These are phyloP conservation scores for Hydractinia symbiolongicarpus DNA, from an alignment of 30 jellyfish, hydroid and myxozoan species.

Conservation along the genomic window DNA sequence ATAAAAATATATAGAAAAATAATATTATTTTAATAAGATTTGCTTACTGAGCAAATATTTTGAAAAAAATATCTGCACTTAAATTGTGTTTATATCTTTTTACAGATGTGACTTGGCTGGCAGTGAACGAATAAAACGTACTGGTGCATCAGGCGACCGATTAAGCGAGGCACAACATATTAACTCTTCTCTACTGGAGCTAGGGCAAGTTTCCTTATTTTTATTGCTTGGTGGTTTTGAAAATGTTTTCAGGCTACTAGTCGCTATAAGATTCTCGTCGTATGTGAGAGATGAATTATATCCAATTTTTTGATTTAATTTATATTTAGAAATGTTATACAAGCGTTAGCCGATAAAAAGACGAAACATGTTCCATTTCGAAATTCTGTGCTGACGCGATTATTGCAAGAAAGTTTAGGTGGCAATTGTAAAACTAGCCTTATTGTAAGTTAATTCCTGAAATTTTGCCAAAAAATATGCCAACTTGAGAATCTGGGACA, in stretches of 20 bases:
- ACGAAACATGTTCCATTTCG: constrained; percentile 86
- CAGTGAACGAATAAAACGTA: constrained; percentile 90
- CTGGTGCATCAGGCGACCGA: constrained; percentile 90
- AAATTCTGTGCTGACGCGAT: constrained; percentile 87
- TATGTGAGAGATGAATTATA: too few species aligned
- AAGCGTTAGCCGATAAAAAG: constrained; percentile 82
- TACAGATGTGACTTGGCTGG: constrained; percentile 98
- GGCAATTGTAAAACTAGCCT: constrained; percentile 96
- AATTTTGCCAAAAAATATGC: not conserved
- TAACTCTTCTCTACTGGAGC: constrained; percentile 89
- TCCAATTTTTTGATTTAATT: too few species aligned
- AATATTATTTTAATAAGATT: too few species aligned
- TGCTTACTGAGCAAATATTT: too few species aligned
- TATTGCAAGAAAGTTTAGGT: constrained; percentile 97
- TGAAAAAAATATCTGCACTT: too few species aligned
- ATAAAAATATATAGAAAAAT: too few species aligned
- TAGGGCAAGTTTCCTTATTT: constrained; percentile 53
- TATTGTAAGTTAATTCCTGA: constrained; percentile 45
- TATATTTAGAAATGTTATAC: constrained; percentile 70
- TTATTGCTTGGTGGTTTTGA: too few species aligned
- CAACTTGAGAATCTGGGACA: not conserved
- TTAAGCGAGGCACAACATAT: constrained; percentile 91
- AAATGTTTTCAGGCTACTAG: too few species aligned
- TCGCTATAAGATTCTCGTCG: too few species aligned
- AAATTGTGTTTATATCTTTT: not conserved